A percentile compares a stretch with the other conserved stretches of the same genome.
These are phyloP conservation scores for Sarcophaga variegata DNA, from an alignment of 2,888 invertebrate species.

Conservation along the genomic window DNA sequence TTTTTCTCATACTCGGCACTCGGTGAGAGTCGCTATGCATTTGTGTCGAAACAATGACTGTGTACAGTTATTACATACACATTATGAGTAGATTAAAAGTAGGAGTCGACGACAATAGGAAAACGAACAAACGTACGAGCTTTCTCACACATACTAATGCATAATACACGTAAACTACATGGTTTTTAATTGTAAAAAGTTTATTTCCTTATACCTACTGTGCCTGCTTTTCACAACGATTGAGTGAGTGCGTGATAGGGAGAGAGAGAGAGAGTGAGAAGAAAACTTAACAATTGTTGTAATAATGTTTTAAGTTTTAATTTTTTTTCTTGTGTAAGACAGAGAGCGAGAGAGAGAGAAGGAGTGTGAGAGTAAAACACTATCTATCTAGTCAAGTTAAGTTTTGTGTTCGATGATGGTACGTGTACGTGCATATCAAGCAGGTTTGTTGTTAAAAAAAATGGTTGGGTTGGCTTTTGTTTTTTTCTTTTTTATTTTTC, in stretches of 20 bases:
- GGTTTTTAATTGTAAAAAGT: constrained; percentile 36
- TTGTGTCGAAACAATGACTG: not conserved
- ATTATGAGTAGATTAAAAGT: not conserved
- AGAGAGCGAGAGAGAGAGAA: constrained; percentile 11
- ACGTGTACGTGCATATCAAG: not conserved
- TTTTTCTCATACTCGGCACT: not conserved
- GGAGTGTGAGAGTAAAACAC: constrained; percentile 1
- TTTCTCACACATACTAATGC: too few species aligned
- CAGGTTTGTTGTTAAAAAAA: not conserved
- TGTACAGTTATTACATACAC: not conserved
- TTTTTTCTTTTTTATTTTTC: constrained; percentile 30
- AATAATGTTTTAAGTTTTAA: too few species aligned
- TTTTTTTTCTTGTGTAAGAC: not conserved
- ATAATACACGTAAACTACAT: too few species aligned
- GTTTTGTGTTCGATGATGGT: not conserved
- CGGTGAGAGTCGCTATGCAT: not conserved
- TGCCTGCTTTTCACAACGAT: not conserved
- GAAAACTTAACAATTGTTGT: too few species aligned
- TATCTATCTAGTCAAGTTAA: not conserved
- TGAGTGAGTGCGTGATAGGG: not conserved
- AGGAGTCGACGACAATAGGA: too few species aligned
- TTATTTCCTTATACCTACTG: not conserved
- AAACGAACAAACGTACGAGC: too few species aligned
- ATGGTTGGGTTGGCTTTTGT: constrained; percentile 53
- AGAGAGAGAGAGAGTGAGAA: too few species aligned